Evolutionary conservation across 2,888 invertebrate genomes (phyloP), one percentile per base, ranked within the genome.

Genomic region (Phengaris arion): DNA sequence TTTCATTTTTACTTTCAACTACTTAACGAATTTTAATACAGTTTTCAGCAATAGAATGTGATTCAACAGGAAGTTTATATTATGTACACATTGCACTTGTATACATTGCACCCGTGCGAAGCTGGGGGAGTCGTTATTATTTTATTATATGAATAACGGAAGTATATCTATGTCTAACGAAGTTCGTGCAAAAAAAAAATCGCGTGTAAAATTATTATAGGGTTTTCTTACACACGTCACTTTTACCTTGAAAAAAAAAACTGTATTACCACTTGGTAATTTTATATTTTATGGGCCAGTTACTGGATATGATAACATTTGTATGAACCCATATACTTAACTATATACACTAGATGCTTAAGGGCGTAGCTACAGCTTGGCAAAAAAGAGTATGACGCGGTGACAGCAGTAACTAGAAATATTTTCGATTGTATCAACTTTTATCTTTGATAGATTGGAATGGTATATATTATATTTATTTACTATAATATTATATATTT

Each of bases 301-400:
- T 48, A 48, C 9, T 51, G 10, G 22, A 59, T 59, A 35, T 64
- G 35, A 35, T 35, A 22, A 70, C 51, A 7, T 15, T 70, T 46
- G 68, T 12, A 51, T 15, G 51, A 51, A 48, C 52, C 22, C 22
- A 22, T 10, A 70, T 22, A 22, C 51, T 70, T 51, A 70, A 22
- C 70, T 70, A 52, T 70, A 5, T 70, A 70, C 52, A 70, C 69
- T 69, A 69, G n/a, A 48, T 48, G 69, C 69, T 48, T 46, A 69
- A 22, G 59, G 9, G 9, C 4, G 59, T 22, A 59, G 57, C 22
- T 48, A 48, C 48, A 35, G 22, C 22, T 22, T 22, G 22, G 22
- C 22, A 22, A 22, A 22, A 22, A 22, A 22, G 22, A 22, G 22
- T 22, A 22, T 22, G 22, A 22, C 22, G 22, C 22, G 22, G 22